Evolutionary conservation across 2,113 vertebrate genomes (phyloP).

Genomic region (Indicator indicator): DNA sequence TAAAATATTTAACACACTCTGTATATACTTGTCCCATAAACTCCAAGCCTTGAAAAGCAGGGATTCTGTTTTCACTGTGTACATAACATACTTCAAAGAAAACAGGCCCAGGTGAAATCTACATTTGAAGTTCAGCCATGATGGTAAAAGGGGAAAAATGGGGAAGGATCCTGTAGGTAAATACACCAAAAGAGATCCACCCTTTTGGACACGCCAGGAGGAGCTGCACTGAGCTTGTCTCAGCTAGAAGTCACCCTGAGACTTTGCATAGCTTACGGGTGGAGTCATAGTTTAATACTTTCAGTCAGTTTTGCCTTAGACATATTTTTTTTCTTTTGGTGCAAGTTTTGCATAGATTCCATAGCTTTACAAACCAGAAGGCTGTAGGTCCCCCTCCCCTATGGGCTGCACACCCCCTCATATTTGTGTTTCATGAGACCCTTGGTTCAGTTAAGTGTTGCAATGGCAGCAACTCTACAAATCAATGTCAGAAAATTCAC

Average conservation of each 20-base stretch:
- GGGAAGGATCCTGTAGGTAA: conserved; percentile 43
- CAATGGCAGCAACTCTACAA: not conserved
- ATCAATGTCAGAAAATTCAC: not conserved
- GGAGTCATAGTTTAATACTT: conserved; percentile 54
- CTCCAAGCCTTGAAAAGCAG: conserved; percentile 46
- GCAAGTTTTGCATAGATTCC: not conserved
- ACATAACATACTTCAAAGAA: conserved; percentile 66
- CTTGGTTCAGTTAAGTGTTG: not conserved
- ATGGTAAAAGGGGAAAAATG: conserved; percentile 59
- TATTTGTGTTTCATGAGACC: not conserved
- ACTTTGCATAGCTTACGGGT: conserved; percentile 52
- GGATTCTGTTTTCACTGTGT: conserved; percentile 56
- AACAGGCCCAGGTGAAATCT: conserved; percentile 37
- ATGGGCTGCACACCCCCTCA: not conserved
- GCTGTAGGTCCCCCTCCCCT: not conserved
- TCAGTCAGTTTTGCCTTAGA: conserved; percentile 33
- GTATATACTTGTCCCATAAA: conserved; percentile 61
- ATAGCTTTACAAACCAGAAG: not conserved
- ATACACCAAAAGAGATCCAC: conserved; percentile 34
- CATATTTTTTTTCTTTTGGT: not conserved
- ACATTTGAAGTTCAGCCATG: conserved; percentile 62
- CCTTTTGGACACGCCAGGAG: conserved; percentile 52
- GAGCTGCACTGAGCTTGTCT: conserved; percentile 61
- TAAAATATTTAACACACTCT: conserved; percentile 55
- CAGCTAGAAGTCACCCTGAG: conserved; percentile 60